These are phyloP conservation scores for Nomada lathburiana DNA, from an alignment of 2,888 invertebrate species.

Conservation along the genomic window DNA sequence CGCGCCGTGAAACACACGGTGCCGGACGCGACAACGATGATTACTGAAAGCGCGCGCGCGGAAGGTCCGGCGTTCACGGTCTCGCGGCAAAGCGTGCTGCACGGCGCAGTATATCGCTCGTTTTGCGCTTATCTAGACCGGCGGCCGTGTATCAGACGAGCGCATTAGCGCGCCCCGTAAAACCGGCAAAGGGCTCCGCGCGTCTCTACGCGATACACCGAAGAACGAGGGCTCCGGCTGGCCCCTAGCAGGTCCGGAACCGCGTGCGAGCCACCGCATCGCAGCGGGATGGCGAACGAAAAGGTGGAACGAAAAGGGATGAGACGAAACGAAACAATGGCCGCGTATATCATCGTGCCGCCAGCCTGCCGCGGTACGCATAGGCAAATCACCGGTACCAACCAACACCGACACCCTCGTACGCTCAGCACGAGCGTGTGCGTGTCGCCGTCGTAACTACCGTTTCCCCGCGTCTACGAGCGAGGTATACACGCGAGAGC, in stretches of 20 bases:
- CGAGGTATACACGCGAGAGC: conserved; percentile 28
- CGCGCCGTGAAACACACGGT: conserved; percentile 21
- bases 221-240: conserved; percentile 41
- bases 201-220: conserved; percentile 41
- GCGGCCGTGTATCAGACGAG: conserved; percentile 68
- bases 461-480: conserved; percentile 39
- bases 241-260: conserved; percentile 36
- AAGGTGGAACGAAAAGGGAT: conserved; percentile 48
- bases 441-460: conserved; percentile 60
- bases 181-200: conserved; percentile 52
- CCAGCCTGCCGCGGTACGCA: conserved; percentile 81
- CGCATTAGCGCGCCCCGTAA: conserved; percentile 70
- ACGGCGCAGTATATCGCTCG: conserved; percentile 62
- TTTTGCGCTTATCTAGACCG: conserved; percentile 69
- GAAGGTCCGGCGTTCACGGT: conserved; percentile 39
- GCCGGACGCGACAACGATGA: conserved; percentile 43
- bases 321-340: conserved; percentile 79
- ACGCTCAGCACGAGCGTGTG: conserved; percentile 38
- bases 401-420: conserved; percentile 66
- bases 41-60: conserved; percentile 55
- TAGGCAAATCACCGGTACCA: conserved; percentile 81
- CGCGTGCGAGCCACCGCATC: conserved; percentile 15
- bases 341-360: conserved; percentile 83
- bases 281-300: conserved; percentile 12
- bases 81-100: conserved; percentile 52